A percentile compares a stretch with the other conserved stretches of the same genome.
Evolutionary conservation across 92 coral and sea anemone species (phyloP).

Genomic region (Zoanthus sansibaricus): DNA sequence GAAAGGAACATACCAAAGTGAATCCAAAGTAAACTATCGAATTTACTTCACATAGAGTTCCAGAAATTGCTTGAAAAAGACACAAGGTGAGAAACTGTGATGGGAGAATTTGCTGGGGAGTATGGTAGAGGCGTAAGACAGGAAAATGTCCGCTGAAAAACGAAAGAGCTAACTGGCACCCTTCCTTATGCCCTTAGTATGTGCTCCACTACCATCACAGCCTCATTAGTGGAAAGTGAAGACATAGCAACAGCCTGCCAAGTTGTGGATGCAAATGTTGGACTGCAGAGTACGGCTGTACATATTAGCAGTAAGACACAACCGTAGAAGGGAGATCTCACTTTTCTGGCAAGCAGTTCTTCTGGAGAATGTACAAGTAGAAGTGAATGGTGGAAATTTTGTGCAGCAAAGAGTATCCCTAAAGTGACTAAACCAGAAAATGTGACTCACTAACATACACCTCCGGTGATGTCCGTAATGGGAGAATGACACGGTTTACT

Average conservation of each 20-base stretch:
- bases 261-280: constrained; percentile 40
- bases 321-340: background rate
- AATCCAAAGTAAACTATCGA: too few relatives aligned
- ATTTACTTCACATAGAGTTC: too few relatives aligned
- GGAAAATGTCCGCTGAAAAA: background rate
- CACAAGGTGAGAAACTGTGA: background rate
- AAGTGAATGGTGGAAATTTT: background rate
- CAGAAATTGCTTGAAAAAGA: background rate
- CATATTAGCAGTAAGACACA: too few relatives aligned
- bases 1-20: too few relatives aligned
- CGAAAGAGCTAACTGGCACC: constrained; percentile 2
- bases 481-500: constrained; percentile 54
- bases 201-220: constrained; percentile 52
- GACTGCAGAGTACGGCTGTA: background rate
- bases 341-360: background rate
- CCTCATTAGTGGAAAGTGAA: constrained; percentile 31
- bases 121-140: background rate
- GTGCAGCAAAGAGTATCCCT: background rate
- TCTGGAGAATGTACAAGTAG: background rate
- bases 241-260: constrained; percentile 51
- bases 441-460: background rate
- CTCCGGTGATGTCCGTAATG: background rate
- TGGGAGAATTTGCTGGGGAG: background rate
- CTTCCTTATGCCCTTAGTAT: constrained; percentile 66
- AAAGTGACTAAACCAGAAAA: background rate